phyloP scores from a whole-genome alignment of 2,797 vertebrate species.

The Chloroceryle inda region DNA sequence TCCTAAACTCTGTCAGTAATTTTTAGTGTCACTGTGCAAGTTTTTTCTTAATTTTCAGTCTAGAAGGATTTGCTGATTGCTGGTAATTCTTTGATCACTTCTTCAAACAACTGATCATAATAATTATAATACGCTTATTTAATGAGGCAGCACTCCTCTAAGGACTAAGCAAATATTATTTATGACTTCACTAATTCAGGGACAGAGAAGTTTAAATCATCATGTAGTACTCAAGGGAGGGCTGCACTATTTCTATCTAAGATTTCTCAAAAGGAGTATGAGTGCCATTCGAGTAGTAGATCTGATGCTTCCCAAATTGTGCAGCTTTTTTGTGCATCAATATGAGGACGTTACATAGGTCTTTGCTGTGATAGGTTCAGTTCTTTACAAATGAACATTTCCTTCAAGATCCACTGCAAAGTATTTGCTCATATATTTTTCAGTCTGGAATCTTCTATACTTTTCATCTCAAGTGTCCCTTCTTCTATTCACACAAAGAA shows the following conservation, averaged over 20 bases:
- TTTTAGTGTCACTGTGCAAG: background rate
- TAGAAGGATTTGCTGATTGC: slow-evolving; percentile 28
- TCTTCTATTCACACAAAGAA: background rate
- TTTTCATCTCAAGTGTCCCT: background rate
- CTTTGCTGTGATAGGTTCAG: background rate
- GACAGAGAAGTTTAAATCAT: slow-evolving; percentile 49
- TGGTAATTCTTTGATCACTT: slow-evolving; percentile 42
- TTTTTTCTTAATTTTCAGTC: background rate
- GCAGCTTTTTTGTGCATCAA: background rate
- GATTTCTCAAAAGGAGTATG: background rate
- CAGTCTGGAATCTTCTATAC: background rate
- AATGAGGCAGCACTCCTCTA: slow-evolving; percentile 29
- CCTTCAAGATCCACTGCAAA: background rate
- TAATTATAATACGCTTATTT: slow-evolving; percentile 26
- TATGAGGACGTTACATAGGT: background rate
- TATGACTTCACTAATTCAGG: slow-evolving; percentile 45
- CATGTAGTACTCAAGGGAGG: background rate
- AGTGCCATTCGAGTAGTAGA: background rate
- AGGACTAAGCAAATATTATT: slow-evolving; percentile 50
- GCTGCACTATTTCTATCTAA: slow-evolving; percentile 10
- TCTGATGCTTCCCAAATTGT: background rate
- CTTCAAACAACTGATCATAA: slow-evolving; percentile 21
- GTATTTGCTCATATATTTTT: background rate
- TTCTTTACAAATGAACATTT: background rate
- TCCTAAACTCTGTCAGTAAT: background rate